Conservation (phyloP, 2,797 vertebrate species). For the Hypotaenidia okinawae region DNA sequence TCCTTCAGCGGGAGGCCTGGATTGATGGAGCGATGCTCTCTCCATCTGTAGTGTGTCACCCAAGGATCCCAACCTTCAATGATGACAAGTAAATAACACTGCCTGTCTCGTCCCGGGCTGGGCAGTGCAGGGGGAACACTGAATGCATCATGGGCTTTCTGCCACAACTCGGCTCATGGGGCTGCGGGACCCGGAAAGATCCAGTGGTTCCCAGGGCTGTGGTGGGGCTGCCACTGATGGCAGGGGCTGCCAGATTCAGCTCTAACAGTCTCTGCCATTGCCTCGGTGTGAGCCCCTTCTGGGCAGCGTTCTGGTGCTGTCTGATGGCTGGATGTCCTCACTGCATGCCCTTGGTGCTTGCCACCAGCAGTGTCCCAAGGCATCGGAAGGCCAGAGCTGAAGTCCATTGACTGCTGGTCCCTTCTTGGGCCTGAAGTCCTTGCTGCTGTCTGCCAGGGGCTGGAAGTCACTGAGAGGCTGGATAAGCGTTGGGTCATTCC, state of each 20-base stretch:
- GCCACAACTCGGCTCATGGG: too few species aligned
- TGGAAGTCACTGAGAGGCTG: fast-evolving
- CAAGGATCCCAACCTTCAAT: not conserved
- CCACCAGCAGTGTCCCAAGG: not conserved
- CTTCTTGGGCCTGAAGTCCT: too few species aligned
- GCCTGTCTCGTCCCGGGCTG: not conserved
- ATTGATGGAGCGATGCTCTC: not conserved
- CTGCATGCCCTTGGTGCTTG: too few species aligned
- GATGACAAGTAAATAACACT: not conserved
- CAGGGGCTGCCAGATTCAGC: fast-evolving
- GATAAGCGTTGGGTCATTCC: not conserved
- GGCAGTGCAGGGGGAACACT: not conserved
- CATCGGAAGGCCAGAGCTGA: not conserved
- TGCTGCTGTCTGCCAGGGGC: not conserved
- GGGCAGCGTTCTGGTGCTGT: not conserved
- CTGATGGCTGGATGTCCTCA: not conserved
- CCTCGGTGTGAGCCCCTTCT: fast-evolving
- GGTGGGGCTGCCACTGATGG: not conserved
- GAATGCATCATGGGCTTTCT: fast-evolving
- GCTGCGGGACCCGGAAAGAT: fast-evolving
- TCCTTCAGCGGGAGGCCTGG: too few species aligned
- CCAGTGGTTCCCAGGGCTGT: fast-evolving
- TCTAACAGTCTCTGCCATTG: not conserved
- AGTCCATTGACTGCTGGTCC: not conserved
- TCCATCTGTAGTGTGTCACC: not conserved